Evolutionary conservation across 1,140 invertebrate genomes (phyloP), one percentile per base, ranked within the genome.

Genomic region (Ips typographus): DNA sequence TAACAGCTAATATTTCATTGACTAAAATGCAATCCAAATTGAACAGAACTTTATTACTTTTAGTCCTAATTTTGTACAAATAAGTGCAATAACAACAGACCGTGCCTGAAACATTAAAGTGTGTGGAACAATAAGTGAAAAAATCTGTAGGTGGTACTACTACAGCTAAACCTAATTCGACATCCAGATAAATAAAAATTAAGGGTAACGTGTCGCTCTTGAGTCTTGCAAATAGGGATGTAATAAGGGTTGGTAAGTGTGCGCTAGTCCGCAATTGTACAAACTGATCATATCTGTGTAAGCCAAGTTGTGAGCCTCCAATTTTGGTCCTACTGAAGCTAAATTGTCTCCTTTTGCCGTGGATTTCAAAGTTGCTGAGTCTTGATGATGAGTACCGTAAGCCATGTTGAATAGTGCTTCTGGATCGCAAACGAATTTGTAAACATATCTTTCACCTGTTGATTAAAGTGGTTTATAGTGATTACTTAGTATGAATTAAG

Each of bases 361-460:
- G 22, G 44, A 63, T 65, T 68, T 71, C 5, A 74, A 6, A 40
- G 69, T 42, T 4, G 42, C 1, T 64, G 55, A 47, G n/a, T 72
- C 64, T 42, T 76, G 71, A n/a, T 70, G 40, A 43, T 75, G 63
- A 22, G 53, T 65, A 58, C 84, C 82, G 75, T 86, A 86, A 3
- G 93, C 92, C 91, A 95, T 94, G 67, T 91, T 93, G 82, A 96
- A 95, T 0, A 96, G 83, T 0, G 94, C 93, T 73, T 96, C 94
- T 1, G 94, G 94, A 81, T 96, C 94, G 81, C 94, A 97, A 0
- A 97, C 94, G 78, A 97, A 98, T 80, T 95, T 95, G 82, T 98
- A 98, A 6, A 98, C 95, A 82, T 97, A 97, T 71, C 95, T 86
- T 80, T 98, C 94, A 1, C 95, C 94, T 86, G 85, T 72, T 77